phyloP scores from a whole-genome alignment of 2,888 invertebrate genomes.

The Torymus auratus region DNA sequence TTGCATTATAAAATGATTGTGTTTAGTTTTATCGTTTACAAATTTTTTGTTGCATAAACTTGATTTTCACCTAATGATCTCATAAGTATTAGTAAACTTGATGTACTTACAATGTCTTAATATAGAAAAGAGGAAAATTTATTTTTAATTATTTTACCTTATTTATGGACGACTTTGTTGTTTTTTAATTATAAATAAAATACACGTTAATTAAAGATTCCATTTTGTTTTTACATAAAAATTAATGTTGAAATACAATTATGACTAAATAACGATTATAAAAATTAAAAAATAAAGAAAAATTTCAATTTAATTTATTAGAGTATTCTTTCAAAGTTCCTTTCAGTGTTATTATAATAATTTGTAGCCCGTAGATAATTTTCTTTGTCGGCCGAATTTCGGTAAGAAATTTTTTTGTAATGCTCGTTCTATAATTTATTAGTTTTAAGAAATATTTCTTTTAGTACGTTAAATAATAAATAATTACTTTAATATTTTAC shows the following conservation, averaged over 20 bases:
- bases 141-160: not conserved
- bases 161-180: constrained; percentile 1
- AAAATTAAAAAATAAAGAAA: constrained; percentile 20
- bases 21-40: not conserved
- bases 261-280: constrained; percentile 20
- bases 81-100: constrained; percentile 34
- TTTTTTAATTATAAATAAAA: not conserved
- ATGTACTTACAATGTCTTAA: constrained; percentile 41
- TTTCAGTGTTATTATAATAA: not conserved
- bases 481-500: too few species aligned
- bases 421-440: too few species aligned
- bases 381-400: too few species aligned
- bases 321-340: not conserved
- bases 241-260: constrained; percentile 30
- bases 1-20: not conserved
- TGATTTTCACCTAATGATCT: constrained; percentile 22
- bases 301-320: not conserved
- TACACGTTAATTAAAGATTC: constrained; percentile 7
- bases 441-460: too few species aligned
- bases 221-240: constrained; percentile 6
- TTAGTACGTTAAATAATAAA: too few species aligned
- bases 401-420: too few species aligned
- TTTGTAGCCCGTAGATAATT: not conserved
- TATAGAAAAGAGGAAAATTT: constrained; percentile 4
- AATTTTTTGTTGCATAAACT: constrained; percentile 16